A percentile compares a stretch with the other conserved stretches of the same genome.
phyloP scores from a whole-genome alignment of 2,888 invertebrate species.

The Tenodera sinensis region DNA sequence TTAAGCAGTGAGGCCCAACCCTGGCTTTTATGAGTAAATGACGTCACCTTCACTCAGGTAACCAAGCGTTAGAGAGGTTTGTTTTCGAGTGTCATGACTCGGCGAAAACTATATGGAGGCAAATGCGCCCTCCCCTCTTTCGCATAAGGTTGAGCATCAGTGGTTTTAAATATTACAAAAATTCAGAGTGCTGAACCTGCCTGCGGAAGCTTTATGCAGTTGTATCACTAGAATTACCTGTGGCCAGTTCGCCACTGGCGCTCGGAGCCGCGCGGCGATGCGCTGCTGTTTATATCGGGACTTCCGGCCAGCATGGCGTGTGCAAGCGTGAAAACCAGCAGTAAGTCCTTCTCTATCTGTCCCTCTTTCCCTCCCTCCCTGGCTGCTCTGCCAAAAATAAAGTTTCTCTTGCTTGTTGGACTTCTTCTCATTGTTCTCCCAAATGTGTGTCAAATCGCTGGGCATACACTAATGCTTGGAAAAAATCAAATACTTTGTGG shows the following conservation, averaged over 20 bases:
- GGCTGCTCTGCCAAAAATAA: conserved; percentile 16
- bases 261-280: neutral
- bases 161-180: no score
- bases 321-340: conserved; percentile 4
- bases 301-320: conserved; percentile 19
- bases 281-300: conserved; percentile 18
- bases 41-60: no score
- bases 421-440: neutral
- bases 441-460: neutral
- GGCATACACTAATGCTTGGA: neutral
- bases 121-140: no score
- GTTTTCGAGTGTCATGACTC: no score
- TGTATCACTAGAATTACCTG: neutral
- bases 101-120: no score
- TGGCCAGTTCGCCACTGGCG: neutral
- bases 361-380: neutral
- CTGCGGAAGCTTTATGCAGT: no score
- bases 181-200: no score
- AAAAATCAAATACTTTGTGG: neutral
- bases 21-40: no score
- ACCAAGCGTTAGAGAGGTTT: no score
- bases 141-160: no score
- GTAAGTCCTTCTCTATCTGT: neutral
- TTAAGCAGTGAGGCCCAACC: no score
- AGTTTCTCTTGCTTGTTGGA: neutral